A percentile compares a stretch with the other conserved stretches of the same genome.
phyloP scores from a whole-genome alignment of 2,113 vertebrate genomes.

The Globicephala melas region DNA sequence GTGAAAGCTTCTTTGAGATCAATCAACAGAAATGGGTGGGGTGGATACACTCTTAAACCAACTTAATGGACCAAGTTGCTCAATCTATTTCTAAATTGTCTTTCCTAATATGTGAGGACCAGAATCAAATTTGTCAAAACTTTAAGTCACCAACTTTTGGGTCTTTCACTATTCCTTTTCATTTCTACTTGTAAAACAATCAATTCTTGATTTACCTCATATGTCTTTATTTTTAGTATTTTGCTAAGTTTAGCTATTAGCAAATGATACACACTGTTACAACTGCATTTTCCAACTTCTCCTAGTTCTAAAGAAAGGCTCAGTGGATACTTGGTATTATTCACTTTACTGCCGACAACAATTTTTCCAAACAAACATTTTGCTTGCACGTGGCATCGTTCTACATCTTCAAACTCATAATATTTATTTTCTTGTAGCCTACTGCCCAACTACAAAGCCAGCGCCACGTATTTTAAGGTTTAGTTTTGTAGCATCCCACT shows the following conservation, averaged over 20 bases:
- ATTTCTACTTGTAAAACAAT: neutral
- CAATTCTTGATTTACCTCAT: neutral
- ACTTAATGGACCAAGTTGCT: neutral
- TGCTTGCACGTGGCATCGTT: neutral
- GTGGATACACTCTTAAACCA: neutral
- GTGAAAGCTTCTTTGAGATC: neutral
- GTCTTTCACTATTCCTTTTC: neutral
- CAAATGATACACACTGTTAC: neutral
- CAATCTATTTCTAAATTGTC: neutral
- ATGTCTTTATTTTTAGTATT: neutral
- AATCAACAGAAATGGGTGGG: neutral
- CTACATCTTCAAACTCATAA: neutral
- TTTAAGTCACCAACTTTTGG: neutral
- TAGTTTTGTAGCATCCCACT: neutral
- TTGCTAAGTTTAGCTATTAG: neutral
- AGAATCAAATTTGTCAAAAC: neutral
- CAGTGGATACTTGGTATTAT: neutral
- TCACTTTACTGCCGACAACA: neutral
- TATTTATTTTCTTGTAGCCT: neutral
- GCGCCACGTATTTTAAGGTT: neutral
- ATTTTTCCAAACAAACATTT: neutral
- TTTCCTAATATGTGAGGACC: neutral
- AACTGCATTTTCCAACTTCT: neutral
- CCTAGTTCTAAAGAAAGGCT: neutral
- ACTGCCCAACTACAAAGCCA: neutral